Evolutionary conservation across 1,140 invertebrate species (phyloP), one percentile per base, ranked within the genome.

Genomic region (Eufriesea mexicana): DNA sequence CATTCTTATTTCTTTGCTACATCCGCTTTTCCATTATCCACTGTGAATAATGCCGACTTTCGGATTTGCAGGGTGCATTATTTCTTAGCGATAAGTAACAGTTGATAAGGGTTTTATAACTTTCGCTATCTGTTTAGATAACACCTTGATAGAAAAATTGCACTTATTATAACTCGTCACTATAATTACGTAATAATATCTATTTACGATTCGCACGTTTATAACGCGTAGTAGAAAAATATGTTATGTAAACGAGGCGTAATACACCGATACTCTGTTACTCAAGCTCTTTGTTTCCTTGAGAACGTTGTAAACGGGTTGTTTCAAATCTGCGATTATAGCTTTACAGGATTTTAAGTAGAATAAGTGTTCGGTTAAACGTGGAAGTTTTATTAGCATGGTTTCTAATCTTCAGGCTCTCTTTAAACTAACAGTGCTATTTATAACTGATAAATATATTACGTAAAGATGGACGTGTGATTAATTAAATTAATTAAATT

Each of bases 101-200:
- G 9, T 14, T 47, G 79, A 75, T 82, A 75, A 82, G n/a, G 25
- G 72, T 67, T 67, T 57, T 28, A 67, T 49, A 45, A 8, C 10
- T 59, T 45, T n/a, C 16, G 20, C 42, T 82, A 81, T 81, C 72
- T 66, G n/a, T 25, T 25, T n/a, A 81, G 61, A 81, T 80, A 75
- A 47, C 57, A 14, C 49, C 23, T 28, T 2, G 1, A 1, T 23
- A 54, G 18, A 67, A 75, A 76, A 51, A 76, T 20, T n/a, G n/a
- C 23, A 16, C 35, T 45, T 67, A n/a, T n/a, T n/a, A 20, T 8
- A 23, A 54, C 28, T 66, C 20, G 61, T n/a, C 61, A 25, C 0
- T 5, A 6, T 8, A 5, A 35, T 81, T 74, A 74, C 61, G 49
- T 66, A 74, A 81, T 5, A 23, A 64, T 55, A 12, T 9, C 4